Evolutionary conservation across 1,140 invertebrate species (phyloP), one percentile per base, ranked within the genome.

Genomic region (Apis laboriosa): DNA sequence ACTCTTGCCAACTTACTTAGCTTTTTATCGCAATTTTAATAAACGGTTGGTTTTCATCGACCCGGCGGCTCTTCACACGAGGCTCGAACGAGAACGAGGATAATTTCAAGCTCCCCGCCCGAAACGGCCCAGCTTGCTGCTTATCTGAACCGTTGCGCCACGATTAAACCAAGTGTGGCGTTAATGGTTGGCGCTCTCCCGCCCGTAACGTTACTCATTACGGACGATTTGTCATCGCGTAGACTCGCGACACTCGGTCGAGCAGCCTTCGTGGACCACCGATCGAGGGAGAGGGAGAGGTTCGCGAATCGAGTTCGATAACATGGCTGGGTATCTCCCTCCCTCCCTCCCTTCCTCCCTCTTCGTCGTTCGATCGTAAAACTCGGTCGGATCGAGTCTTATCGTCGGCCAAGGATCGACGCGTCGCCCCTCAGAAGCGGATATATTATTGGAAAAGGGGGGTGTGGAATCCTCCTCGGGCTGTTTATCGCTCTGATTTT

Each of bases 11-110:
- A 49, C 77, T 49, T 55, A 7, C 64, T 28, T 34, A 34, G 2
- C 64, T 21, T 75, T 84, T 80, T 75, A 80, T 80, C 71, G 49
- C n/a, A 34, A 34, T 34, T 34, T 34, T 34, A 34, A 34, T 34
- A 34, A 34, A 34, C 34, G 2, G 34, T 34, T 34, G 34, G 0
- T 4, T 34, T 34, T 34, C 34, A 34, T 34, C 34, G 28, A 34
- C 28, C 28, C 28, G 28, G 28, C 28, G 34, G 34, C 34, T 34
- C 34, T 34, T 34, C 3, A 34, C 34, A 34, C 21, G 63, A 24
- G 24, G 17, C 53, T 74, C 64, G 9, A 43, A 49, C 58, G 49
- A 19, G 34, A 24, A 56, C 49, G 9, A 56, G 56, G 24, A 19
- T 12, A n/a, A 72, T 72, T 43, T 43, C 4, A 43, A 43, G 19